Base-by-base conservation (phyloP, 1,140 invertebrate genomes). In the Halyomorpha halys region DNA sequence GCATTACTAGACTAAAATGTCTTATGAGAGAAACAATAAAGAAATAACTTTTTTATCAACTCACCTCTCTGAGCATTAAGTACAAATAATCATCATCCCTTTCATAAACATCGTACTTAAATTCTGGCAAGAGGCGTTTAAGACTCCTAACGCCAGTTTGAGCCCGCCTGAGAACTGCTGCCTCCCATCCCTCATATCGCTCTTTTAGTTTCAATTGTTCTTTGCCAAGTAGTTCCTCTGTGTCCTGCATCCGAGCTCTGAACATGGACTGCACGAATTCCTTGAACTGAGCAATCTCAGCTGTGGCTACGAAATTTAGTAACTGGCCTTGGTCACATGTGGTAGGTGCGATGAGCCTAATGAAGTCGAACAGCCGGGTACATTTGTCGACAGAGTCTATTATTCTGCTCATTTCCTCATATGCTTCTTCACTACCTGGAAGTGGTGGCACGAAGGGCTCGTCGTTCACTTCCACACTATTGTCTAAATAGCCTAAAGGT, bases 181-280 rank as follows among this genome's bases (percentile, higher is more conserved):
- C 18, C 14, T 56, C 53, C 53, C 53, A 56, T 56, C 11, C 53
- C 9, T 56, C 53, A 56, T 56, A 56, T 3, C 53, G 53, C 15
- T 19, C 53, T 25, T 56, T 56, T 4, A 56, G 53, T 23, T 56
- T 56, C 14, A 56, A 18, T 16, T 56, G 53, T 21, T 56, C 53
- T 15, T 27, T 56, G 14, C 18, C 6, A 9, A 56, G 23, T 6
- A 56, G 18, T 23, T 56, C 53, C 14, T 56, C 18, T 21, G 18
- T 56, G 15, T 56, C 53, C 4, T 19, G 18, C 53, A 56, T 56
- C 23, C 53, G 18, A 16, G 53, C 15, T 5, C 15, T 19, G 23
- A 23, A 56, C 19, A 56, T 23, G 14, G 53, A 56, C 23, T 56
- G 6, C 14, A 56, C 53, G 14, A 56, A 56, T 6, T 56, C 53